These are phyloP conservation scores for Falco cherrug DNA, from an alignment of 2,797 vertebrate species.

Conservation along the genomic window DNA sequence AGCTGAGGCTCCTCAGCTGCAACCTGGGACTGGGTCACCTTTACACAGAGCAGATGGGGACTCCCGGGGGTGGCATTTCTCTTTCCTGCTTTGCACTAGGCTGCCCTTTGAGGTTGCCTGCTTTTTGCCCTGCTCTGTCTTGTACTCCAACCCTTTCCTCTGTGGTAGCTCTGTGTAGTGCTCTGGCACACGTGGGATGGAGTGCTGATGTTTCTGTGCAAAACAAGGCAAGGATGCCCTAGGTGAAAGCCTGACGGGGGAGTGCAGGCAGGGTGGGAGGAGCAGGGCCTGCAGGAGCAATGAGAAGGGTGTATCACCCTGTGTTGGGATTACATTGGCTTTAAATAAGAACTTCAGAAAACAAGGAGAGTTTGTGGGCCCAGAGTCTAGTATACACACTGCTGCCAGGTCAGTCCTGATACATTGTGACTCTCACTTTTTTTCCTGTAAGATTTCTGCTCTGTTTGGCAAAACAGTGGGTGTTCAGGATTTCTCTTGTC, in stretches of 20 bases:
- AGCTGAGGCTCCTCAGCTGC: background rate
- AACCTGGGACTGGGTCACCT: background rate
- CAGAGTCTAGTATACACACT: background rate
- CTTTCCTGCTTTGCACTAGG: background rate
- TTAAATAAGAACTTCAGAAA: background rate
- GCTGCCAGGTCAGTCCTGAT: background rate
- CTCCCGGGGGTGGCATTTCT: background rate
- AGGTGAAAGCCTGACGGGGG: background rate
- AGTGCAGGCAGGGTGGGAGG: background rate
- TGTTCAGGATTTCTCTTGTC: background rate
- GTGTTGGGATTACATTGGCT: background rate
- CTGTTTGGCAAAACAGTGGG: background rate
- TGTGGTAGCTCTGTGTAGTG: fast-evolving
- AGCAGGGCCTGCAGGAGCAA: background rate
- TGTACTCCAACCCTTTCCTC: background rate
- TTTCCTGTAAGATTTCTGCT: background rate
- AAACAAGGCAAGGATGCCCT: background rate
- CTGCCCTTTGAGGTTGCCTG: background rate
- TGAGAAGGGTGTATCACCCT: background rate
- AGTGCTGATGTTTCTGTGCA: background rate
- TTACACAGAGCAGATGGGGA: background rate
- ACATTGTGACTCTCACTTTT: background rate
- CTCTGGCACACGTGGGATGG: background rate
- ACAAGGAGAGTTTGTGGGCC: fast-evolving
- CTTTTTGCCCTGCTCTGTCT: background rate